Evolutionary conservation across 2,888 invertebrate genomes (phyloP).

Genomic region (Clanis bilineata): DNA sequence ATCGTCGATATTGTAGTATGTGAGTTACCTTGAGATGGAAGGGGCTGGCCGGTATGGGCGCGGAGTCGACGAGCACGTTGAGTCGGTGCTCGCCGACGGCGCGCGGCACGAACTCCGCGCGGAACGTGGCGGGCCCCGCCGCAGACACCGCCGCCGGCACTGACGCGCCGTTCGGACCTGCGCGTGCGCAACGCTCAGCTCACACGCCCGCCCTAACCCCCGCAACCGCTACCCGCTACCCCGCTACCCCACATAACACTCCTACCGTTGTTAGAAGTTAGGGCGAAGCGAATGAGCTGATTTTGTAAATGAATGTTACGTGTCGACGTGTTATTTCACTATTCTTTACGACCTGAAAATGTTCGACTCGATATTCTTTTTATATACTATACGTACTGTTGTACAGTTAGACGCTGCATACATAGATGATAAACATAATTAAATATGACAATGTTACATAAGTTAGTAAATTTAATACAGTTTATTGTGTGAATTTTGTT

Average conservation of each 20-base stretch:
- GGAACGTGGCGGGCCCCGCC: conserved; percentile 90
- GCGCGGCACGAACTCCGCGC: conserved; percentile 95
- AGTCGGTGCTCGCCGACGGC: conserved; percentile 96
- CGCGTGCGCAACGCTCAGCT: conserved; percentile 62
- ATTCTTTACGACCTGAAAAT: conserved; percentile 43
- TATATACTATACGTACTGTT: neutral
- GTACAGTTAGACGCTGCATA: conserved; percentile 17
- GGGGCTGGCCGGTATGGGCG: conserved; percentile 94
- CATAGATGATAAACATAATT: conserved; percentile 19
- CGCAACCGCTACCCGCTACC: conserved; percentile 31
- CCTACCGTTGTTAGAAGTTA: conserved; percentile 69
- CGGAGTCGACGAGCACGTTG: conserved; percentile 91
- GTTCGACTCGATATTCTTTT: neutral
- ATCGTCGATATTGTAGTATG: neutral
- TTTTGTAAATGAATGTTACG: conserved; percentile 56
- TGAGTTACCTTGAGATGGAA: conserved; percentile 90
- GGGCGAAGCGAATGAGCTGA: conserved; percentile 80
- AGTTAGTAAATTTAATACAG: conserved; percentile 26
- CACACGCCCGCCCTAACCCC: conserved; percentile 67
- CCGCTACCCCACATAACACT: conserved; percentile 18
- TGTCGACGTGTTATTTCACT: conserved; percentile 51
- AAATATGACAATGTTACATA: conserved; percentile 26
- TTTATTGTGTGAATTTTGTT: conserved; percentile 34
- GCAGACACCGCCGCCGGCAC: conserved; percentile 94
- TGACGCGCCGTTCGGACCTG: conserved; percentile 96